phyloP scores from a whole-genome alignment of 2,797 vertebrate species.

The Rhynchonycteris naso region DNA sequence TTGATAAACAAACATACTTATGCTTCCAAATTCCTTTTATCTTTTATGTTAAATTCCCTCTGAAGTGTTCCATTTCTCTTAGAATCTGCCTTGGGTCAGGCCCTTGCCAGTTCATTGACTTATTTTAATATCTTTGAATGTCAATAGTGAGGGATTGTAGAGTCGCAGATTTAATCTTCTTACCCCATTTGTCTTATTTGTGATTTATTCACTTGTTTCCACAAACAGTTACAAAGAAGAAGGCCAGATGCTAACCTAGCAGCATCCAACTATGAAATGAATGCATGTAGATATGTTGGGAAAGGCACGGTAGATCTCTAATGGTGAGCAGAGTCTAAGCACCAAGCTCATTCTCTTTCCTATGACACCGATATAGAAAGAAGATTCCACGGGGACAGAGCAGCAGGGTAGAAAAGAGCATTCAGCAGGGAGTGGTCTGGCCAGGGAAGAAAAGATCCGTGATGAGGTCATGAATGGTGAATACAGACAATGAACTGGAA shows the following conservation, averaged over 20 bases:
- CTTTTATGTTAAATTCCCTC: neutral
- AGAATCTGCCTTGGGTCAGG: neutral
- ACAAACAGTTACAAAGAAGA: constrained; percentile 4
- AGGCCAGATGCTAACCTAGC: neutral
- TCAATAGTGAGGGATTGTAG: neutral
- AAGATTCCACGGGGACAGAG: neutral
- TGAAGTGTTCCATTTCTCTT: neutral
- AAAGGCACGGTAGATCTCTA: neutral
- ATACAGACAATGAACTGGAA: neutral
- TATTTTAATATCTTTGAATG: constrained; percentile 24
- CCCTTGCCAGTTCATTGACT: neutral
- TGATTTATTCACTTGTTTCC: constrained; percentile 28
- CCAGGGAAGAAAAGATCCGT: neutral
- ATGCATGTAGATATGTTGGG: fast-evolving
- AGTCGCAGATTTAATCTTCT: neutral
- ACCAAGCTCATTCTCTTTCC: neutral
- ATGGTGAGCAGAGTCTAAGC: neutral
- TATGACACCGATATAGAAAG: neutral
- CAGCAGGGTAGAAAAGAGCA: neutral
- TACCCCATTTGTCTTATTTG: neutral
- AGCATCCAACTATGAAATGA: neutral
- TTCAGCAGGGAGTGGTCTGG: neutral
- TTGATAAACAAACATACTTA: neutral
- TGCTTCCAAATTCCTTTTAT: neutral
- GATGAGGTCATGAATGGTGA: neutral